phyloP scores from a whole-genome alignment of 2,113 vertebrate genomes.

The Panurus biarmicus region DNA sequence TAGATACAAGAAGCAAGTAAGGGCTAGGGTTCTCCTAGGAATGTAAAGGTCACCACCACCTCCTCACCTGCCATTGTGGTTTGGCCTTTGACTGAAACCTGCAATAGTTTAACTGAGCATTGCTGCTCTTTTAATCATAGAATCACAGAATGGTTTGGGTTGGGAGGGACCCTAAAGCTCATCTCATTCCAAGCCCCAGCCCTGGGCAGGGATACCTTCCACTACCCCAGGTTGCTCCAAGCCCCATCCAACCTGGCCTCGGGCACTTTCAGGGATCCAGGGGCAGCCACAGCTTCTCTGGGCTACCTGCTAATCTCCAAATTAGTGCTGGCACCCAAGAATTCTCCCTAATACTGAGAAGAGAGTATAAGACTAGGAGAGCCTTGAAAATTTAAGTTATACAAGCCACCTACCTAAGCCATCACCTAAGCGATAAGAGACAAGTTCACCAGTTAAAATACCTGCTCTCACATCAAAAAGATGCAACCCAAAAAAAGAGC shows the following conservation, averaged over 20 bases:
- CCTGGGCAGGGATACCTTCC: neutral
- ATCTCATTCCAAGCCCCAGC: fast-evolving
- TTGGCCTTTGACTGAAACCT: neutral
- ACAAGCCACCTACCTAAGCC: neutral
- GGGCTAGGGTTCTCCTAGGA: neutral
- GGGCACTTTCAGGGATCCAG: neutral
- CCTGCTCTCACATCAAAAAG: neutral
- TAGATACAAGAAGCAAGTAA: neutral
- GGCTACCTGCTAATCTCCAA: neutral
- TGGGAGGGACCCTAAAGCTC: neutral
- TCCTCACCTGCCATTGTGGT: neutral
- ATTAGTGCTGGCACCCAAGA: neutral
- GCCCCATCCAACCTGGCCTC: fast-evolving
- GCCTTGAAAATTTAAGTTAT: neutral
- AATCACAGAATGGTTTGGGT: neutral
- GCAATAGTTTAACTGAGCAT: neutral
- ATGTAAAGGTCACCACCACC: neutral
- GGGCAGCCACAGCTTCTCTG: neutral
- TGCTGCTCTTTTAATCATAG: neutral
- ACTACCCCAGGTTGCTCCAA: fast-evolving
- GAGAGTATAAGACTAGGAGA: neutral
- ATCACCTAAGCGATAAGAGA: neutral
- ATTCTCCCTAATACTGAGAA: neutral
- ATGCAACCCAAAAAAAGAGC: neutral
- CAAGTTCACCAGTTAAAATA: neutral